phyloP scores from a whole-genome alignment of 1,140 invertebrate species.

The Macrobrachium nipponense region DNA sequence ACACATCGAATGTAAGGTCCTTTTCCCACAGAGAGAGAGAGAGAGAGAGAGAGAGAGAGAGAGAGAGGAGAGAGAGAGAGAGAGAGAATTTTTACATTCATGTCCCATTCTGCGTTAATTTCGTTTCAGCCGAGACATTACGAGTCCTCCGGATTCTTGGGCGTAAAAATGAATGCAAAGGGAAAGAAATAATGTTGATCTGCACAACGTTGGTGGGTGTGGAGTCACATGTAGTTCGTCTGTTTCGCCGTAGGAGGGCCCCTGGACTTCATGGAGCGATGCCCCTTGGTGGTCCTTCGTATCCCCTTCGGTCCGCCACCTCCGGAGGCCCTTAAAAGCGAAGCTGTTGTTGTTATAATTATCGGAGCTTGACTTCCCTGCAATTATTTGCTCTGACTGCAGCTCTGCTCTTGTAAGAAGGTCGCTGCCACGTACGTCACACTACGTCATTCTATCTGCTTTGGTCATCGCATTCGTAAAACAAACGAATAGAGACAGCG shows the following conservation, averaged over 20 bases:
- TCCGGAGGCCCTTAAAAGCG: neutral
- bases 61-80: too few relatives aligned
- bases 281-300: conserved; percentile 27
- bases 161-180: conserved; percentile 37
- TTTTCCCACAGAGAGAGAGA: neutral
- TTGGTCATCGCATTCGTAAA: too few relatives aligned
- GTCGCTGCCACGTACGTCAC: too few relatives aligned
- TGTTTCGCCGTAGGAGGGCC: conserved; percentile 42
- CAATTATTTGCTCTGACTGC: too few relatives aligned
- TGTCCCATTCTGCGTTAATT: conserved; percentile 40
- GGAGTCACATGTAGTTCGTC: conserved; percentile 50
- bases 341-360: neutral
- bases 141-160: conserved; percentile 36
- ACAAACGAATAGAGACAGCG: too few relatives aligned
- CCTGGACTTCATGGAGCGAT: conserved; percentile 23
- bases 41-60: too few relatives aligned
- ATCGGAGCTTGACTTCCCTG: too few relatives aligned
- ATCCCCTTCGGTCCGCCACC: neutral
- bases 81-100: conserved; percentile 23
- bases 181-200: conserved; percentile 31
- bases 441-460: too few relatives aligned
- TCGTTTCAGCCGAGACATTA: conserved; percentile 33
- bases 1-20: conserved; percentile 10
- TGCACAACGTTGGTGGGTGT: conserved; percentile 48
- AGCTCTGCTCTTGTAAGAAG: too few relatives aligned